Conservation (phyloP, 2,888 invertebrate genomes). For the Polymixis lichenea region DNA sequence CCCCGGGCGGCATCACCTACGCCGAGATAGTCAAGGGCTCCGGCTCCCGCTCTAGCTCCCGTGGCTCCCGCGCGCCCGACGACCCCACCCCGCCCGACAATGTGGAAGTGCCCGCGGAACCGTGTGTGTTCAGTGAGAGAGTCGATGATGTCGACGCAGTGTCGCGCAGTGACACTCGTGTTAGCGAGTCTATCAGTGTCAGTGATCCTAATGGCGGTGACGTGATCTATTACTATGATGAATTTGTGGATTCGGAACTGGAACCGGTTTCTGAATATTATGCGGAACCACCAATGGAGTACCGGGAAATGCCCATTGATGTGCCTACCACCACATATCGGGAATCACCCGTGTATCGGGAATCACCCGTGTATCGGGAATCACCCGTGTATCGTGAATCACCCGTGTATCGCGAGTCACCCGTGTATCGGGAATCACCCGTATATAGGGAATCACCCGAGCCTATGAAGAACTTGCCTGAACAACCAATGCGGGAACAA, state of each 20-base stretch:
- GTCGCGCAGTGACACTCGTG: conserved; percentile 75
- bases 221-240: conserved; percentile 71
- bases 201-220: conserved; percentile 80
- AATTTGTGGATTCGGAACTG: conserved; percentile 51
- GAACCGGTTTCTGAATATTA: conserved; percentile 61
- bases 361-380: conserved; percentile 31
- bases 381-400: conserved; percentile 35
- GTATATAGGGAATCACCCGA: conserved; percentile 39
- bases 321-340: conserved; percentile 44
- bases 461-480: conserved; percentile 26
- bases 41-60: conserved; percentile 82
- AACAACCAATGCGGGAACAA: conserved; percentile 56
- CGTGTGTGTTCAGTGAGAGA: conserved; percentile 74
- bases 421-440: conserved; percentile 39
- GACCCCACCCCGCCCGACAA: conserved; percentile 62
- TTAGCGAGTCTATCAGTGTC: conserved; percentile 81
- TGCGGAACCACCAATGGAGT: conserved; percentile 65
- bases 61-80: conserved; percentile 73
- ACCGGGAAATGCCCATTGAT: conserved; percentile 67
- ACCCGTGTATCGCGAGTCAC: conserved; percentile 36
- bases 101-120: conserved; percentile 72
- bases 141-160: conserved; percentile 63
- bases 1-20: conserved; percentile 93
- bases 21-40: conserved; percentile 94
- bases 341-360: conserved; percentile 27